A percentile compares a stretch with the other conserved stretches of the same genome.
phyloP scores from a whole-genome alignment of 2,113 vertebrate genomes.

The Laticauda laticaudata region DNA sequence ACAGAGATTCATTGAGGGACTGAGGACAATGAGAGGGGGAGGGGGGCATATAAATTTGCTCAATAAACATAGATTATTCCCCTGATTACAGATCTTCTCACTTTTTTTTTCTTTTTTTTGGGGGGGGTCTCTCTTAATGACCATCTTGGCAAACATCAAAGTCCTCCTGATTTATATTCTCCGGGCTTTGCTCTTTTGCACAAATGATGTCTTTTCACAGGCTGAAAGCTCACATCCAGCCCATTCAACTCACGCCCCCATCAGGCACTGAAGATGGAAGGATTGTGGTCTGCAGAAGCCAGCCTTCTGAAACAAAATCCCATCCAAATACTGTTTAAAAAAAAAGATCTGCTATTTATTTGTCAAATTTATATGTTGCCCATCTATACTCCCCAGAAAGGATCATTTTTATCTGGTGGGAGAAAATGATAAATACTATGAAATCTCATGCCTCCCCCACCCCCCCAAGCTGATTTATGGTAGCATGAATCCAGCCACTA shows the following conservation, averaged over 20 bases:
- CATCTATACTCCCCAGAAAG: neutral
- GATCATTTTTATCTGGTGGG: neutral
- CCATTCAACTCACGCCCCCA: neutral
- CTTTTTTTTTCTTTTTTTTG: neutral
- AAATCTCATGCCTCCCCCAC: neutral
- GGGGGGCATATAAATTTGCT: too few relatives aligned
- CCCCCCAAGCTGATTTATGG: neutral
- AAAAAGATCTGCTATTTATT: neutral
- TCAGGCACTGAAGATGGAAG: neutral
- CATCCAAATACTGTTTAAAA: neutral
- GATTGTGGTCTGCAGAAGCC: neutral
- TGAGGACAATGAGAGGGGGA: neutral
- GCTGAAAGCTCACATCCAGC: neutral
- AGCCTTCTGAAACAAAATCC: neutral
- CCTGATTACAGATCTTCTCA: neutral
- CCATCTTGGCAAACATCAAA: neutral
- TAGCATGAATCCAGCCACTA: neutral
- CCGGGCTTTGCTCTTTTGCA: neutral
- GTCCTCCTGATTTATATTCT: neutral
- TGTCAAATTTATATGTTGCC: neutral
- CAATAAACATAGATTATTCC: neutral
- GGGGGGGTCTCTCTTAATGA: neutral
- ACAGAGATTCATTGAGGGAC: neutral
- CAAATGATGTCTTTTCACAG: neutral
- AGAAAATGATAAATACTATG: neutral